Percentiles rank a stretch among this genome's conserved stretches.
Evolutionary conservation across 23 tunicate species (phyloP).

Genomic region (Oikopleura albicans): DNA sequence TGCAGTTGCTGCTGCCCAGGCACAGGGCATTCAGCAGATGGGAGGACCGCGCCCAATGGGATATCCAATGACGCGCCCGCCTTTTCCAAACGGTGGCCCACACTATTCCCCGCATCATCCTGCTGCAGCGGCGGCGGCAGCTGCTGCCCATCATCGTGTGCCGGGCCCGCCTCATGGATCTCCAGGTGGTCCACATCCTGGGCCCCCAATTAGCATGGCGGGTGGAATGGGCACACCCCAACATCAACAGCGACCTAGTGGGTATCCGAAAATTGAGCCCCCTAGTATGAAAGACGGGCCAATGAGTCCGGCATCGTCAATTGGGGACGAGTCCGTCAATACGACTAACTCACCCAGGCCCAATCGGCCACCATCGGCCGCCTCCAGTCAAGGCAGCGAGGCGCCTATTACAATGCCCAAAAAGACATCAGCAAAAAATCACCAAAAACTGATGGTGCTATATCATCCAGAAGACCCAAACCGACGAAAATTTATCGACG

Average conservation of each 20-base stretch:
- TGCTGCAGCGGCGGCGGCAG: no score
- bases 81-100: not conserved
- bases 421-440: not conserved
- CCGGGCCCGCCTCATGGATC: not conserved
- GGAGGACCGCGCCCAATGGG: not conserved
- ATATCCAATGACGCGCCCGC: not conserved
- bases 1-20: not conserved
- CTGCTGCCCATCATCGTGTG: no score
- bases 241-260: not conserved
- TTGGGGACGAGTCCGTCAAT: constrained; percentile 11
- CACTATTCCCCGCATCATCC: no score
- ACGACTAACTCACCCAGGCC: not conserved
- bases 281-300: not conserved
- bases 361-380: not conserved
- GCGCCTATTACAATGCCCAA: not conserved
- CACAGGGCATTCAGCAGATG: not conserved
- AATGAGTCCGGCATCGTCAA: not conserved
- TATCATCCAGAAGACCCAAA: not conserved
- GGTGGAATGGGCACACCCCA: no score
- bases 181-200: not conserved
- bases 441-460: not conserved
- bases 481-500: not conserved
- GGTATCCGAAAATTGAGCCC: not conserved
- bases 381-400: not conserved
- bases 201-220: not conserved